Base-by-base conservation (phyloP, 2,888 invertebrate species). In the Lycia hirtaria region DNA sequence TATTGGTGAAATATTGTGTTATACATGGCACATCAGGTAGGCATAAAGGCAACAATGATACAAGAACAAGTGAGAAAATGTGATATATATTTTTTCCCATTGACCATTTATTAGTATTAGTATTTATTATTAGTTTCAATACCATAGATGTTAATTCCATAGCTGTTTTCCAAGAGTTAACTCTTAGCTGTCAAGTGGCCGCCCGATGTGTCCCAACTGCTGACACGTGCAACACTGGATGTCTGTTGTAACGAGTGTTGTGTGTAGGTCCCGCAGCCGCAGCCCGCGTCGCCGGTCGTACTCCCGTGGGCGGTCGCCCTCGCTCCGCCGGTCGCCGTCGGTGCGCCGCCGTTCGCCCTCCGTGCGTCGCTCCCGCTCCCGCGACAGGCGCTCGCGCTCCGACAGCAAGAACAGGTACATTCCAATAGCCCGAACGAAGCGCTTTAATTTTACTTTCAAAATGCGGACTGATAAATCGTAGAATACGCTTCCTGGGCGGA, bases 271-370 rank as follows among this genome's bases (percentile, higher is more conserved):
- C 1, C 88, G 92, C 64, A 91, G 92, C 71, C 90, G 92, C 67
- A 92, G 91, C 56, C 92, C 92, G 0, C 80, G 92, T 0, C 79
- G 90, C 20, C 87, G 92, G 0, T 92, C 92, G 37, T 86, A 80
- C 72, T 92, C 92, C 87, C 47, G n/a, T 83, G 47, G 92, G 1
- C 88, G 92, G 1, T 91, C 92, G 35, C 88, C 88, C 3, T 90
- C 92, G 0, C 1, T 83, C 7, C 79, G 89, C 0, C 85, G 92
- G 17, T 90, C 92, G 3, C 76, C 88, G 1, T 90, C 89, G 0
- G 81, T 87, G 88, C 45, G 91, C 65, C 76, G 89, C 35, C 87
- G 90, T 64, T 88, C 88, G 70, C 85, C 90, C 38, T 91, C 92
- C 7, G 89, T 84, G 7, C 84, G 89, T 0, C 85, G 92, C 24